Base-by-base conservation (phyloP, 1,140 invertebrate species). In the Chrysopa pallens region DNA sequence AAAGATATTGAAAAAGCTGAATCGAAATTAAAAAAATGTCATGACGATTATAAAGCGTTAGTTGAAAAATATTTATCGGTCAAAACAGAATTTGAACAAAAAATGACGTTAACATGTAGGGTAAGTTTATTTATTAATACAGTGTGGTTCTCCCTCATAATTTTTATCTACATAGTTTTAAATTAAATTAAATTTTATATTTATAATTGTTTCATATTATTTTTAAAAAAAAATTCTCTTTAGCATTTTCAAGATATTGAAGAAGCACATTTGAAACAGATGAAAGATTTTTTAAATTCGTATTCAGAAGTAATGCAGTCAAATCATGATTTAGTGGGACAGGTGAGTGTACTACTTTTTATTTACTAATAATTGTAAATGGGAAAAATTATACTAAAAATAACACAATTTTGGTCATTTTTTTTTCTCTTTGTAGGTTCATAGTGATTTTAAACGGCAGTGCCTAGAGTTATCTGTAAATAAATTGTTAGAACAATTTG, bases 1-100 rank as follows among this genome's bases (percentile, higher is more conserved):
- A 90, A 85, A 61, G 90, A 95, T 53, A 67, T 92, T 42, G 91
- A 96, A 63, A 95, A 94, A 62, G 78, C 85, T 46, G 91, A 96
- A 65, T 63, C 74, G 3, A 94, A 94, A 60, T 72, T 89, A 45
- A 90, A 86, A 62, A 94, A 93, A 68, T 69, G 90, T 36, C 84
- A 92, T 61, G 91, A 95, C 59, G 92, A 96, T 50, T 94, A 95
- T 55, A 87, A 83, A 62, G 61, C 64, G 39, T 69, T 90, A 42
- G 75, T 92, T 39, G 88, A 93, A 39, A 95, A 94, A 63, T 93
- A 95, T 58, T 77, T 74, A 47, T 63, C 71, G 12, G 78, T 89
- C 42, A 80, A 91, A 59, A 85, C 88, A 50, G 87, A 93, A 52
- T 96, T 94, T 68, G 88, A 94, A 64, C 77, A 76, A 46, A 92